These are phyloP conservation scores for Anoplius nigerrimus DNA, from an alignment of 2,888 invertebrate species.

Conservation along the genomic window DNA sequence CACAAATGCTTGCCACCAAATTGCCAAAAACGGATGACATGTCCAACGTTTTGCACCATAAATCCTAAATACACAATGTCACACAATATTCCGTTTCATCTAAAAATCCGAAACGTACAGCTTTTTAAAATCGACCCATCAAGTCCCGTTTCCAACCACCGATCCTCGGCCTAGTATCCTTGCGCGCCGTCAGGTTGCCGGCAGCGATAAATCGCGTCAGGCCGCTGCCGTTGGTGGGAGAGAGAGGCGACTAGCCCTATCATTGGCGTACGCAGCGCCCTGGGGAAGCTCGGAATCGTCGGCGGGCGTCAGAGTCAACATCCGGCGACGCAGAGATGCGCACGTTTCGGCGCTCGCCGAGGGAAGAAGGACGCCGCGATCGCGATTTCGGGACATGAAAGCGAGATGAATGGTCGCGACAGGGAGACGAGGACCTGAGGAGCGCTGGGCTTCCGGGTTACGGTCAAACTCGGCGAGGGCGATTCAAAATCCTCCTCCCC, in stretches of 20 bases:
- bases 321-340: conserved; percentile 61
- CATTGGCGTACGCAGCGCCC: no score
- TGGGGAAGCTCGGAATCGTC: no score
- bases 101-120: no score
- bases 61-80: no score
- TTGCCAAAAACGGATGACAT: no score
- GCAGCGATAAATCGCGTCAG: neutral
- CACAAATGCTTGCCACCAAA: no score
- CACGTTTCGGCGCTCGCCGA: conserved; percentile 57
- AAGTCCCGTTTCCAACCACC: no score
- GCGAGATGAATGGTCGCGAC: conserved; percentile 49
- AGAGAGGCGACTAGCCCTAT: neutral
- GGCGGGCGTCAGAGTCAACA: conserved; percentile 54
- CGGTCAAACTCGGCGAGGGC: neutral
- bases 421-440: conserved; percentile 39
- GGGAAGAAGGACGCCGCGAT: conserved; percentile 55
- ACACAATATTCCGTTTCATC: no score
- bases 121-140: no score
- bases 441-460: conserved; percentile 37
- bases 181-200: neutral
- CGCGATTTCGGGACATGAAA: conserved; percentile 55
- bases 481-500: conserved; percentile 8
- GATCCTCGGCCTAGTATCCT: no score
- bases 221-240: neutral
- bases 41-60: no score